Evolutionary conservation across 30 jellyfish, hydroid and myxozoan species (phyloP).

Genomic region (Mastigias papua): DNA sequence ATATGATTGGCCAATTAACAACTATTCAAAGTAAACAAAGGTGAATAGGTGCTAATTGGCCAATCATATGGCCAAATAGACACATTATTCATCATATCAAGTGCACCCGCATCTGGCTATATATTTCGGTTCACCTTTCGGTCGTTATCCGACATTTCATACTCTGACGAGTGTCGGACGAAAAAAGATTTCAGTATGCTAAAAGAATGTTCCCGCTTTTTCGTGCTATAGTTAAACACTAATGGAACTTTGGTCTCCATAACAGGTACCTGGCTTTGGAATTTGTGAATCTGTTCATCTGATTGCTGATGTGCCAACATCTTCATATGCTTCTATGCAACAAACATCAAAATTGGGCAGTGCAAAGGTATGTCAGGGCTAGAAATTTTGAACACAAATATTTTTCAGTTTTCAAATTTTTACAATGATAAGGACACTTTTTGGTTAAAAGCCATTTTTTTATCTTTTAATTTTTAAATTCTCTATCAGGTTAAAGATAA

Average conservation of each 20-base stretch:
- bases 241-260: neutral
- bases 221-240: neutral
- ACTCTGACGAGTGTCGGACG: no score
- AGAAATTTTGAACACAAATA: neutral
- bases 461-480: neutral
- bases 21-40: no score
- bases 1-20: no score
- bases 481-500: constrained; percentile 41
- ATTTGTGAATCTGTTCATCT: neutral
- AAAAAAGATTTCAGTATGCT: neutral
- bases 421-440: neutral
- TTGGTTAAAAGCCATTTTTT: neutral
- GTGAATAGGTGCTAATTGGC: no score
- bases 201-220: neutral
- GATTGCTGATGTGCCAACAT: neutral
- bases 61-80: no score
- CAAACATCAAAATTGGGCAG: neutral
- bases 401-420: neutral
- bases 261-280: constrained; percentile 13
- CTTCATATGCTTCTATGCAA: neutral
- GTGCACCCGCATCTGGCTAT: no score
- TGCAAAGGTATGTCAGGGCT: constrained; percentile 10
- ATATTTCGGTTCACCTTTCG: no score
- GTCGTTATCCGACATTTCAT: no score
- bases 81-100: no score